phyloP scores from a whole-genome alignment of 2,113 vertebrate species.

The Pelodiscus sinensis region DNA sequence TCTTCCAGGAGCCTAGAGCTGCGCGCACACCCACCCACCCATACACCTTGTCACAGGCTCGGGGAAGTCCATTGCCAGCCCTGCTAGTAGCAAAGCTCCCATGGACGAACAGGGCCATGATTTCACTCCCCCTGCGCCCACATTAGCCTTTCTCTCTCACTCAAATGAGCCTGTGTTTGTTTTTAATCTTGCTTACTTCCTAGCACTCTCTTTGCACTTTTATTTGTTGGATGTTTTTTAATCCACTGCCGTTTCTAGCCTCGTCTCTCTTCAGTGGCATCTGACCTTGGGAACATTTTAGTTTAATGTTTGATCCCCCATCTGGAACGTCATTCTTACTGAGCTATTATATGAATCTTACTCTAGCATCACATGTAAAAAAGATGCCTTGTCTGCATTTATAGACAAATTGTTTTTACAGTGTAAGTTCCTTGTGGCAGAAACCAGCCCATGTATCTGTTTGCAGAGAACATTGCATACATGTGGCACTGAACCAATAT shows the following conservation, averaged over 20 bases:
- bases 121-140: constrained; percentile 14
- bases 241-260: constrained; percentile 45
- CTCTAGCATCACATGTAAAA: constrained; percentile 18
- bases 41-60: no score
- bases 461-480: constrained; percentile 6
- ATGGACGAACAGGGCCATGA: background rate
- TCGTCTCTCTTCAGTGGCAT: constrained; percentile 14
- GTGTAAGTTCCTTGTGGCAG: constrained; percentile 1
- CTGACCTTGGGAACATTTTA: constrained; percentile 24
- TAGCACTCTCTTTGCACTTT: background rate
- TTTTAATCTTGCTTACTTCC: constrained; percentile 41
- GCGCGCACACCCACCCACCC: no score
- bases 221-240: constrained; percentile 41
- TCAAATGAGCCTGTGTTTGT: constrained; percentile 47
- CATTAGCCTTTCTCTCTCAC: constrained; percentile 11
- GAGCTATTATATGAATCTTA: constrained; percentile 53
- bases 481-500: background rate
- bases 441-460: background rate
- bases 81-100: constrained; percentile 16
- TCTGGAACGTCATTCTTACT: constrained; percentile 61
- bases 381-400: constrained; percentile 35
- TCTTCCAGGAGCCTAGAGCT: no score
- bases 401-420: constrained; percentile 2
- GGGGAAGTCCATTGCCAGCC: no score
- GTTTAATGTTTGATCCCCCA: constrained; percentile 12